Evolutionary conservation across 2,113 vertebrate genomes (phyloP), one percentile per base, ranked within the genome.

Genomic region (Caloenas nicobarica): DNA sequence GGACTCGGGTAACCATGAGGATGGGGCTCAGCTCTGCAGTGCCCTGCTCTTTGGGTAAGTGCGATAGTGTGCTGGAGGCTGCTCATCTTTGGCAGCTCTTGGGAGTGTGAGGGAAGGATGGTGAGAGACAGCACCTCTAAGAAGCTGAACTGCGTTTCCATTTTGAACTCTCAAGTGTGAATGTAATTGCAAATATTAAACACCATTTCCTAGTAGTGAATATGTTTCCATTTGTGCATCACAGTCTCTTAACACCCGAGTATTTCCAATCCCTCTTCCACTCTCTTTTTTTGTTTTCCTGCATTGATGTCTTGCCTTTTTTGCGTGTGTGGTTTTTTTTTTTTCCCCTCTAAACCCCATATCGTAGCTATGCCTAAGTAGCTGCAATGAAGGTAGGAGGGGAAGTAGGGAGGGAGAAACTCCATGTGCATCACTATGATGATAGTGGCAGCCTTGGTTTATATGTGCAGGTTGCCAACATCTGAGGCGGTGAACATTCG

Each of bases 151-250:
- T 68, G 25, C 24, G 8, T 94, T 29, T 81, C 62, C 23, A 42
- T 70, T 82, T 79, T 73, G 46, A 58, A 4, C 69, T 81, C 54
- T 46, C 65, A 61, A 89, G 91, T 40, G 61, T 85, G 87, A 95
- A 81, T 22, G 10, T 33, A 40, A 85, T 58, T 70, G 38, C 16
- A 96, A 95, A 87, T 91, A 77, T 34, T 69, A 74, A 94, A 81
- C 61, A 44, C 33, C 7, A 3, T 73, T 68, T 92, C 62, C 64
- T 11, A 61, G 60, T 86, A 97, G 95, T 94, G 72, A 96, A 70
- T 81, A 74, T 40, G 16, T 54, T 96, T 96, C 94, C 78, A 74
- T 96, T 85, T 82, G 19, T 77, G 91, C 70, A 65, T 82, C 69
- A 44, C 65, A 81, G 88, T 40, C 88, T 95, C 57, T 54, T 91